Evolutionary conservation across 92 coral and sea anemone species (phyloP), one percentile per base, ranked within the genome.

Genomic region (Zoanthus gigantus): DNA sequence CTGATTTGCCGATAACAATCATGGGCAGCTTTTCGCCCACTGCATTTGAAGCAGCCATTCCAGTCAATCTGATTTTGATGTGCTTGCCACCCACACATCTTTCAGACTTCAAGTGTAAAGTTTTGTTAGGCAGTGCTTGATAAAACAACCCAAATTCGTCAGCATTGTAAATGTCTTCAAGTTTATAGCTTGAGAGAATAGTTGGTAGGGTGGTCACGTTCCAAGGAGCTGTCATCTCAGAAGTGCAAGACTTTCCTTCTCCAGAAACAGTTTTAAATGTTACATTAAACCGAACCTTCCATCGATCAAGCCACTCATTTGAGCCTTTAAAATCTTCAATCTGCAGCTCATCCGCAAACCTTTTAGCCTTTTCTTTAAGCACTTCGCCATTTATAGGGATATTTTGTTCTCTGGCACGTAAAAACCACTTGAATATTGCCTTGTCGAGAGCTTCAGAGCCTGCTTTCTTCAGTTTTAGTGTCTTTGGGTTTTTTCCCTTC

Each of bases 11-110:
- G 42, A 66, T 73, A 42, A 85, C 83, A 12, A 85, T 72, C 83
- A 85, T 85, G 29, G 83, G 82, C 48, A 85, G 76, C 74, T 86
- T 86, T 45, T 85, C 89, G 23, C 89, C 89, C 17, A 32, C 89
- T 28, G 84, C 73, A 86, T 86, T 86, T 74, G 83, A 67, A 57
- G 89, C 89, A 65, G 71, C 31, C 71, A 65, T 65, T 65, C 71
- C 71, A 65, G 31, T 65, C 71, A 65, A 65, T 29, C 71, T 65
- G 71, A 17, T 65, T 65, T 65, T 65, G 71, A 30, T 65, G 71
- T 65, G 71, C 71, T 65, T 65, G 71, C 71, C 71, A 65, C 71
- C 71, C 71, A 65, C 71, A 65, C 71, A 65, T 65, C 71, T 65
- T 65, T 65, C 71, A 14, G 71, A 65, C 71, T 65, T 65, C 71